Conservation (phyloP, 2,888 invertebrate species). For the Tenthredo livida region DNA sequence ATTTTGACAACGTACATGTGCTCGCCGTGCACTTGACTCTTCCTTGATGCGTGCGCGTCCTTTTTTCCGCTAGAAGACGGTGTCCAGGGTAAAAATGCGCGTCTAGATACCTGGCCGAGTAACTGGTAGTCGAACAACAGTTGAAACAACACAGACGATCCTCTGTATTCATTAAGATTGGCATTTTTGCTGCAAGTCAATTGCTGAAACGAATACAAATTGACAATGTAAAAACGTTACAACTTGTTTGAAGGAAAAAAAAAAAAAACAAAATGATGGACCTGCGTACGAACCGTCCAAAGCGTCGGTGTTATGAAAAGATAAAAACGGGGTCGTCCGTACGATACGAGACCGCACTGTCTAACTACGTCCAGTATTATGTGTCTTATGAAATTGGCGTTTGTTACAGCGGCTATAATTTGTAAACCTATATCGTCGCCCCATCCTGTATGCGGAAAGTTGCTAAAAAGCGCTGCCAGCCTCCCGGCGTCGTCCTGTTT, state of each 20-base stretch:
- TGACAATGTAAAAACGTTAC: no score
- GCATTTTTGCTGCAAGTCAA: slow-evolving; percentile 81
- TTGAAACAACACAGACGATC: slow-evolving; percentile 84
- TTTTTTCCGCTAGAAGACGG: slow-evolving; percentile 48
- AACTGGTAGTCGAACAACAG: slow-evolving; percentile 84
- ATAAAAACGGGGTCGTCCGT: slow-evolving; percentile 84
- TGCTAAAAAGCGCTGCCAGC: slow-evolving; percentile 80
- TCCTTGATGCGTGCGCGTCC: accelerated
- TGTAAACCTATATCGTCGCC: slow-evolving; percentile 80
- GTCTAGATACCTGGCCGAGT: slow-evolving; percentile 82
- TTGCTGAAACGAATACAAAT: slow-evolving; percentile 76
- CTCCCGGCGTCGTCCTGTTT: slow-evolving; percentile 81
- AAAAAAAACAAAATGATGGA: neutral
- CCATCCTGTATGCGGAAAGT: slow-evolving; percentile 78
- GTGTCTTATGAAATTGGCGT: slow-evolving; percentile 82
- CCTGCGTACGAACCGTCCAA: slow-evolving; percentile 81
- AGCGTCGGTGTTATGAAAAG: slow-evolving; percentile 82
- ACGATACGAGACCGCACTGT: slow-evolving; percentile 80
- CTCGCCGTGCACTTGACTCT: slow-evolving; percentile 76
- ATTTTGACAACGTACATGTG: slow-evolving; percentile 84
- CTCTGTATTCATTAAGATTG: slow-evolving; percentile 80
- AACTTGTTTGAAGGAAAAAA: no score
- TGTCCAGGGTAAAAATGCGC: slow-evolving; percentile 85
- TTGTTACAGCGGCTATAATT: slow-evolving; percentile 82
- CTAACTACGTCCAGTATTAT: slow-evolving; percentile 82